phyloP scores from a whole-genome alignment of 53 echinoderm and acorn worm genomes.

The Echinarachnius parma region DNA sequence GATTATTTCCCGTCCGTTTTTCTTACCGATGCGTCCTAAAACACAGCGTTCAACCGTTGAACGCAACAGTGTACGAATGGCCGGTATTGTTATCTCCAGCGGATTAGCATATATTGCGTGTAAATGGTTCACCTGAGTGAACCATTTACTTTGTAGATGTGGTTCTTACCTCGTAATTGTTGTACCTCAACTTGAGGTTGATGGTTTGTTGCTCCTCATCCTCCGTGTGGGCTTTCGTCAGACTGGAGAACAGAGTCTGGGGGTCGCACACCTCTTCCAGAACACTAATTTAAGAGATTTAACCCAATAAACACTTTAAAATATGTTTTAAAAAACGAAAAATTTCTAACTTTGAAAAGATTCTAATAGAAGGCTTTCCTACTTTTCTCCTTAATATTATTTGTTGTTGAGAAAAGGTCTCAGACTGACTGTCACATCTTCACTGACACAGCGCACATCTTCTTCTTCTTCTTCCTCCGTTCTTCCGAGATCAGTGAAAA shows the following conservation, averaged over 20 bases:
- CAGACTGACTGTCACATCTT: no score
- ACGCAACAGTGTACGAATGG: not conserved
- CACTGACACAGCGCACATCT: no score
- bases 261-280: conserved; percentile 5
- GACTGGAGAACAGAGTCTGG: conserved; percentile 13
- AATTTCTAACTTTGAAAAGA: not conserved
- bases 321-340: not conserved
- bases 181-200: conserved; percentile 15
- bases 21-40: no score
- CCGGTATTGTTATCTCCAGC: not conserved
- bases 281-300: not conserved
- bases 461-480: no score
- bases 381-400: no score
- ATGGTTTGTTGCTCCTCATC: not conserved
- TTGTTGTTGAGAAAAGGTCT: no score
- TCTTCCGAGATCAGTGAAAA: no score
- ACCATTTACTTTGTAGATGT: not conserved
- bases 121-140: not conserved
- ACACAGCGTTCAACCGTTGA: no score
- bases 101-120: not conserved
- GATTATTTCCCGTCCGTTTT: no score
- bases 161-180: conserved; percentile 23
- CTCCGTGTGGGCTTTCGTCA: not conserved
- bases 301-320: not conserved
- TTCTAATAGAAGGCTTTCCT: no score